A percentile compares a stretch with the other conserved stretches of the same genome.
phyloP scores from a whole-genome alignment of 2,888 invertebrate species.

The Onthophagus sagittarius region DNA sequence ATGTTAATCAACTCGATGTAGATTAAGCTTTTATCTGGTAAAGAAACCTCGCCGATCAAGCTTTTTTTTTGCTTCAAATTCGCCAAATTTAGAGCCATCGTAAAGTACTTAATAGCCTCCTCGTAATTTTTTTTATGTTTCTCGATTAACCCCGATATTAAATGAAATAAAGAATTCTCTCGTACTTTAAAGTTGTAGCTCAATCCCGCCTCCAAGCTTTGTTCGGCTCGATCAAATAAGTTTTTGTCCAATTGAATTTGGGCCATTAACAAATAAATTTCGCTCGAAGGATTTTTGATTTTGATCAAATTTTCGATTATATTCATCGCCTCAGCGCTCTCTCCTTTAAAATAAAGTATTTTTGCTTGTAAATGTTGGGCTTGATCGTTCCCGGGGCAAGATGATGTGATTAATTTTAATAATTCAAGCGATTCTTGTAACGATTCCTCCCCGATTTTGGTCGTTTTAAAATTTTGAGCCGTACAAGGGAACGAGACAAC shows the following conservation, averaged over 20 bases:
- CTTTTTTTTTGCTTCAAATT: conserved; percentile 50
- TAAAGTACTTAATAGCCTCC: conserved; percentile 71
- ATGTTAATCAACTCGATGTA: conserved; percentile 83
- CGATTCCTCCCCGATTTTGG: conserved; percentile 11
- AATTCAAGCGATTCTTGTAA: conserved; percentile 41
- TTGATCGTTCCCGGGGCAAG: conserved; percentile 75
- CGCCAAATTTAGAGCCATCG: conserved; percentile 67
- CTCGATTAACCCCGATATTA: conserved; percentile 78
- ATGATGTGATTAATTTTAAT: conserved; percentile 67
- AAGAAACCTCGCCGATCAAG: conserved; percentile 50
- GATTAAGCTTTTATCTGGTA: conserved; percentile 78
- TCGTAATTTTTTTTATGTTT: conserved; percentile 68
- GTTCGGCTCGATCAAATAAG: conserved; percentile 72
- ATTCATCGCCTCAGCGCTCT: conserved; percentile 65
- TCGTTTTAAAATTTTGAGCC: conserved; percentile 9
- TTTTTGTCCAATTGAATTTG: conserved; percentile 74
- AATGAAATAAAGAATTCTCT: conserved; percentile 87
- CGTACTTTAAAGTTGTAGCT: conserved; percentile 91
- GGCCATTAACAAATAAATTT: conserved; percentile 82
- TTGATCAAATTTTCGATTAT: conserved; percentile 71
- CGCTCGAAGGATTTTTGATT: conserved; percentile 74
- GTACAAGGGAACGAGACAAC: conserved; percentile 56
- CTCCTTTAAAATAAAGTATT: conserved; percentile 76
- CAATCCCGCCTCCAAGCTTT: conserved; percentile 82
- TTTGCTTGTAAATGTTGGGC: conserved; percentile 71